Percentiles rank a stretch among this genome's conserved stretches.
These are phyloP conservation scores for Camponotus floridanus DNA, from an alignment of 1,140 invertebrate genomes.

Conservation along the genomic window DNA sequence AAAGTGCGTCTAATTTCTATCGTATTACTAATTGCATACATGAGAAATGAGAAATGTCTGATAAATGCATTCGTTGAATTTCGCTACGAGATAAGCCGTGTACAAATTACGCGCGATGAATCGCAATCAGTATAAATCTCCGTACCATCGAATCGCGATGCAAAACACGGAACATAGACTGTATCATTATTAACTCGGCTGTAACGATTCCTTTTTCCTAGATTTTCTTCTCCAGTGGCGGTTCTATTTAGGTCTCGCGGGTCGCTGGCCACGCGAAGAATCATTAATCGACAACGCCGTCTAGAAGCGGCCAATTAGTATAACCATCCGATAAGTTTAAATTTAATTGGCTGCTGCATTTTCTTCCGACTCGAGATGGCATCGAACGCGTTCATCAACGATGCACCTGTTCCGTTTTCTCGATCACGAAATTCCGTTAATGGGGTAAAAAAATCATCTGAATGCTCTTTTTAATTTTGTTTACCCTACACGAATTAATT, in stretches of 20 bases:
- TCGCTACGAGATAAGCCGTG: slow-evolving; percentile 12
- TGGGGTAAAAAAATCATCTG: background rate
- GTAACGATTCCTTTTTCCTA: background rate
- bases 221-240: background rate
- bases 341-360: slow-evolving; percentile 69
- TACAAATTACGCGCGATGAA: slow-evolving; percentile 25
- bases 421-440: background rate
- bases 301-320: slow-evolving; percentile 71
- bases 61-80: slow-evolving; percentile 32
- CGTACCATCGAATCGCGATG: slow-evolving; percentile 17
- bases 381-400: slow-evolving; percentile 3
- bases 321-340: slow-evolving; percentile 71
- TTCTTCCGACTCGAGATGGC: background rate
- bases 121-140: background rate
- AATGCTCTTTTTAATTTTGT: background rate
- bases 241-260: slow-evolving; percentile 30
- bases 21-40: slow-evolving; percentile 2
- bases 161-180: background rate
- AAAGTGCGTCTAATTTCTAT: slow-evolving; percentile 23
- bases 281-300: slow-evolving; percentile 55
- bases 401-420: background rate
- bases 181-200: slow-evolving; percentile 5
- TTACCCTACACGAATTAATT: background rate
- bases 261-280: slow-evolving; percentile 13
- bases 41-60: slow-evolving; percentile 34